Evolutionary conservation across 2,797 vertebrate genomes (phyloP), one percentile per base, ranked within the genome.

Genomic region (Jordanella pulchra): DNA sequence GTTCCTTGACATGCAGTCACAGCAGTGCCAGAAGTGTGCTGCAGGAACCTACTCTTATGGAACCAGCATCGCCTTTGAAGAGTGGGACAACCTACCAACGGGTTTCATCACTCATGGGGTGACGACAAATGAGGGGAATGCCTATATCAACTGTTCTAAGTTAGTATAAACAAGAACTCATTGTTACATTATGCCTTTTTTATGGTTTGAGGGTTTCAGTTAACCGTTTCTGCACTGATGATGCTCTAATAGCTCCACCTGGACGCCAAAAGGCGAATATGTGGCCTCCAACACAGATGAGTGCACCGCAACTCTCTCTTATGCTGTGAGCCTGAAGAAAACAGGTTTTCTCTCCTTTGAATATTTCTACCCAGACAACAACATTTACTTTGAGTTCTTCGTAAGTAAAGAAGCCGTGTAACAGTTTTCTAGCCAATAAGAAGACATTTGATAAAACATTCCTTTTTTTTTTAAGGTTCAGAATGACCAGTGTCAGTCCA

Each of bases 401-500:
- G 97, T 99, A 89, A 94, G 97, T 93, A 72, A 18, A 78, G 27
- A 21, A 25, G 42, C 21, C 12, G 50, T 58, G 25, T 47, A 12
- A 35, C 27, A n/a, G 42, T 11, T 44, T 17, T 28, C 58, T 23
- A 48, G 1, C 25, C 1, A 51, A 25, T 30, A 7, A 1, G 2
- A 13, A 2, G 48, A 7, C 58, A 28, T 73, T 51, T 44, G n/a
- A 0, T 69, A 1, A 79, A 28, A 69, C 25, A 23, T 39, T 65
- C 14, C 65, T 39, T 45, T 7, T n/a, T 15, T 54, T 30, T 12
- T 45, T 0, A 67, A 99, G 97, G 94, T 99, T 78, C 97, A 99
- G 91, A 99, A 99, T 2, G 97, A 99, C 85, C 96, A 99, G 92
- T 99, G 98, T 86, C 97, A 99, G 87, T 95, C 97, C 50, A 96